These are phyloP conservation scores for Sipha flava DNA, from an alignment of 1,140 invertebrate species.

Conservation along the genomic window DNA sequence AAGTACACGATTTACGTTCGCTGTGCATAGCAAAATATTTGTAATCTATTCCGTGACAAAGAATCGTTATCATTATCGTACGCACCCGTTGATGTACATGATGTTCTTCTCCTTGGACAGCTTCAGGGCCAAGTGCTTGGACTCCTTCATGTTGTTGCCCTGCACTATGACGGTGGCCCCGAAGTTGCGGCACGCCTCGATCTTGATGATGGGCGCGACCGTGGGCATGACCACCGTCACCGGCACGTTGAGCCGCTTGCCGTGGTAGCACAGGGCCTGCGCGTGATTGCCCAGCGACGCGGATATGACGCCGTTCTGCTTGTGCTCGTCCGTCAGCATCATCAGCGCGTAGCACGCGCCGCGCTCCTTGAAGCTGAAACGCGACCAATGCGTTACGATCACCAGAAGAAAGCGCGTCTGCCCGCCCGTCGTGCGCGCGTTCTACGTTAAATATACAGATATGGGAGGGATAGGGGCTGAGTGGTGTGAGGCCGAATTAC, in stretches of 20 bases:
- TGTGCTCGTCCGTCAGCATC: slow-evolving; percentile 62
- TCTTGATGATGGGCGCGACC: slow-evolving; percentile 87
- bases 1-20: too few relatives aligned
- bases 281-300: slow-evolving; percentile 91
- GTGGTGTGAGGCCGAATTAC: too few relatives aligned
- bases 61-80: too few relatives aligned
- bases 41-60: too few relatives aligned
- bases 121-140: slow-evolving; percentile 66
- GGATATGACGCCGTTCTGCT: slow-evolving; percentile 72
- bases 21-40: too few relatives aligned
- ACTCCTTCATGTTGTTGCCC: slow-evolving; percentile 77
- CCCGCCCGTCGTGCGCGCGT: too few relatives aligned
- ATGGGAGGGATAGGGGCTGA: too few relatives aligned
- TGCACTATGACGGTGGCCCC: slow-evolving; percentile 77
- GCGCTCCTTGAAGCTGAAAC: slow-evolving; percentile 78
- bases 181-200: slow-evolving; percentile 71
- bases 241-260: slow-evolving; percentile 65
- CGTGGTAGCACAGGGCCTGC: slow-evolving; percentile 79
- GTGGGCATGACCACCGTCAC: slow-evolving; percentile 91
- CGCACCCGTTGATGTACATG: slow-evolving; percentile 77
- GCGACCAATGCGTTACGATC: neutral
- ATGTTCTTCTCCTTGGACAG: slow-evolving; percentile 61
- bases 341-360: slow-evolving; percentile 79
- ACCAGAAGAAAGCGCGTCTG: too few relatives aligned
- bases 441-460: too few relatives aligned